These are phyloP conservation scores for Ophion obscuratus DNA, from an alignment of 2,888 invertebrate species.

Conservation along the genomic window DNA sequence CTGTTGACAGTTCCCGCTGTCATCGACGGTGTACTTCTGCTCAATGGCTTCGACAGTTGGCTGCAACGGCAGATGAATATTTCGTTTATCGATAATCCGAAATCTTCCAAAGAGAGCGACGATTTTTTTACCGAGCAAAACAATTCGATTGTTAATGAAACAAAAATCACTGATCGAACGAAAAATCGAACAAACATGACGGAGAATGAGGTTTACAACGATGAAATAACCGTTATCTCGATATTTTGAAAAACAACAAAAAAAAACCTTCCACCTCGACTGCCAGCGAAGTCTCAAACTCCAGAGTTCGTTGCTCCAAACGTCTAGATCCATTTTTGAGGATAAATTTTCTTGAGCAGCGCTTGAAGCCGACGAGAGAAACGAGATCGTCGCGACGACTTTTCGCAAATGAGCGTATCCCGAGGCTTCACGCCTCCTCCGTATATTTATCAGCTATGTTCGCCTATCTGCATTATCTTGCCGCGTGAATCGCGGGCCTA, in stretches of 20 bases:
- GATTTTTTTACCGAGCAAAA: neutral
- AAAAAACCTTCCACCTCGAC: slow-evolving; percentile 3
- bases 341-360: neutral
- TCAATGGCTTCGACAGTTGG: slow-evolving; percentile 83
- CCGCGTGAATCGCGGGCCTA: neutral
- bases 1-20: slow-evolving; percentile 80
- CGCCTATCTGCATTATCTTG: slow-evolving; percentile 38
- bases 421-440: neutral
- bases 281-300: slow-evolving; percentile 67
- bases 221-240: neutral
- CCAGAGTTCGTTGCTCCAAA: slow-evolving; percentile 77
- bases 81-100: neutral
- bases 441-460: slow-evolving; percentile 45
- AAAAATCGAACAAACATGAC: neutral
- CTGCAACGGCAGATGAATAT: slow-evolving; percentile 69
- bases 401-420: slow-evolving; percentile 23
- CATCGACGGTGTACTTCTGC: slow-evolving; percentile 84
- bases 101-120: neutral
- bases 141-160: neutral
- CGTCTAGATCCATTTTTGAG: slow-evolving; percentile 62
- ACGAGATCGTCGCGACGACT: slow-evolving; percentile 2
- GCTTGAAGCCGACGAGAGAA: neutral
- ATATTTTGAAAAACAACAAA: neutral
- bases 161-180: too few species aligned
- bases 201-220: neutral